Percentiles rank a stretch among this genome's conserved stretches.
These are phyloP conservation scores for Morone saxatilis DNA, from an alignment of 2,113 vertebrate genomes.

Conservation along the genomic window DNA sequence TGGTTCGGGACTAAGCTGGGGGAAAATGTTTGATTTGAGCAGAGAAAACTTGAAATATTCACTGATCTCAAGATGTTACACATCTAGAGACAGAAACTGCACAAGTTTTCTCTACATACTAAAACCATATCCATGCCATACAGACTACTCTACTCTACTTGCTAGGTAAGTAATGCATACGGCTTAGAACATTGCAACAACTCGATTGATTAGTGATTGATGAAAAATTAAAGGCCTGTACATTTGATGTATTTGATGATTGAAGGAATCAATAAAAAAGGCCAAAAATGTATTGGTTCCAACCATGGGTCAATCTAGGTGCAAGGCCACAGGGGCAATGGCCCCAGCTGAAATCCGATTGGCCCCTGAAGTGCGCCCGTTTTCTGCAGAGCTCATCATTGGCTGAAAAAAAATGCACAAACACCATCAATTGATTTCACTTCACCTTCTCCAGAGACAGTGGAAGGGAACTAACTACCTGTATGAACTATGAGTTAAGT, in stretches of 20 bases:
- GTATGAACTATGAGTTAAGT: too few species aligned
- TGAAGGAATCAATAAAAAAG: background rate
- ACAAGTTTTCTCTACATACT: background rate
- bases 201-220: background rate
- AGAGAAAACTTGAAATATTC: background rate
- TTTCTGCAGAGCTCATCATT: too few species aligned
- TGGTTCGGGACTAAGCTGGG: background rate
- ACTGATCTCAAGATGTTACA: background rate
- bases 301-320: background rate
- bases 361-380: too few species aligned
- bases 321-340: too few species aligned
- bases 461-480: too few species aligned
- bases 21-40: conserved; percentile 4
- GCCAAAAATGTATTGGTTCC: background rate
- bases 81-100: background rate
- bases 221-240: too few species aligned
- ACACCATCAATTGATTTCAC: too few species aligned
- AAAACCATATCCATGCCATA: background rate
- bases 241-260: too few species aligned
- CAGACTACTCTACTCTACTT: too few species aligned
- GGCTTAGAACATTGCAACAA: background rate
- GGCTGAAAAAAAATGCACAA: too few species aligned
- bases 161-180: background rate
- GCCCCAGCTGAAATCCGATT: too few species aligned
- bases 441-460: too few species aligned